These are phyloP conservation scores for Chrysina gloriosa DNA, from an alignment of 2,888 invertebrate genomes.

Conservation along the genomic window DNA sequence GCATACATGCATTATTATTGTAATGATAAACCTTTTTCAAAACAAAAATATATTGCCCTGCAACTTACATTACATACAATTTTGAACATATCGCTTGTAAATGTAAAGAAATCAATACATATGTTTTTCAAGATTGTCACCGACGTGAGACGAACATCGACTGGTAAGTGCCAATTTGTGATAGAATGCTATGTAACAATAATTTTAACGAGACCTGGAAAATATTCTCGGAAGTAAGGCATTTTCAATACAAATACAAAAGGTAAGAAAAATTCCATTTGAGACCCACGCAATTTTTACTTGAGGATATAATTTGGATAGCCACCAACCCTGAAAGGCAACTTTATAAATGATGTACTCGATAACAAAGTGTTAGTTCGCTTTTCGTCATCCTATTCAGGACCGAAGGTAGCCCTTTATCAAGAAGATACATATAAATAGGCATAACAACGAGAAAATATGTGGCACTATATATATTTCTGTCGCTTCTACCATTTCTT, in stretches of 20 bases:
- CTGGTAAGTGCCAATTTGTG: no score
- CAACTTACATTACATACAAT: no score
- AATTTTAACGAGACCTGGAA: neutral
- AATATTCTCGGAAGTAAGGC: neutral
- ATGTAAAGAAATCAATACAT: no score
- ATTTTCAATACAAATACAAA: neutral
- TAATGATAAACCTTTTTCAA: no score
- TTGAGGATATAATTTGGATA: neutral
- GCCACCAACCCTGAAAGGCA: neutral
- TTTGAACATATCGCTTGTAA: no score
- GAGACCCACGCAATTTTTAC: slow-evolving; percentile 13
- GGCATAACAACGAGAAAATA: slow-evolving; percentile 22
- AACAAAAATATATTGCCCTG: no score
- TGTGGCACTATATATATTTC: neutral
- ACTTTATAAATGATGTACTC: slow-evolving; percentile 18
- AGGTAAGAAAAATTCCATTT: slow-evolving; percentile 1
- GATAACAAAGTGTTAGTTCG: slow-evolving; percentile 27
- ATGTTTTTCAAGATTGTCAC: no score
- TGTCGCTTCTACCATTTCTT: neutral
- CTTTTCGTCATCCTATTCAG: slow-evolving; percentile 3
- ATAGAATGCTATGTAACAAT: no score
- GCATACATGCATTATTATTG: no score
- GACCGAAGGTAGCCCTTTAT: slow-evolving; percentile 1
- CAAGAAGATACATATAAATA: neutral
- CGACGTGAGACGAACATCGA: no score